A percentile compares a stretch with the other conserved stretches of the same genome.
These are phyloP conservation scores for Pomacea maculata DNA, from an alignment of 1,140 invertebrate genomes.

Conservation along the genomic window DNA sequence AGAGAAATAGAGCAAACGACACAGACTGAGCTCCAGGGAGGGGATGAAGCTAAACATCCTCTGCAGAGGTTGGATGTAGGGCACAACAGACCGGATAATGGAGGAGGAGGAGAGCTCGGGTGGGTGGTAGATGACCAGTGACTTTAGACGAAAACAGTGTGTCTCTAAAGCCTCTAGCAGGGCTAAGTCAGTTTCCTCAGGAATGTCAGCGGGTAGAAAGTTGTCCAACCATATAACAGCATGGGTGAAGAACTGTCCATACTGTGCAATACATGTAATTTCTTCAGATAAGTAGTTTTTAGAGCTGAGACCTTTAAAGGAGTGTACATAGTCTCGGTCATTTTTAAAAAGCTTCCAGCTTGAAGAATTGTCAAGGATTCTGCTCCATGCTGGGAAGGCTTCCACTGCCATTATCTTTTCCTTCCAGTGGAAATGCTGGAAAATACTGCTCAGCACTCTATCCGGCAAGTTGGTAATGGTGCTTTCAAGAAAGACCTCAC, in stretches of 20 bases:
- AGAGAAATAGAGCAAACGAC: slow-evolving; percentile 15
- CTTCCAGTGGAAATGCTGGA: slow-evolving; percentile 18
- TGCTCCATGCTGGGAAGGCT: slow-evolving; percentile 1
- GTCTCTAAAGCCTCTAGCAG: slow-evolving; percentile 8
- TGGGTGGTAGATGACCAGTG: slow-evolving; percentile 15
- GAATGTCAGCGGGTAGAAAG: slow-evolving; percentile 10
- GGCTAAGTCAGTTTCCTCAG: slow-evolving; percentile 14
- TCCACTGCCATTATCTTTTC: slow-evolving; percentile 14
- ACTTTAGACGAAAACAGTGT: slow-evolving; percentile 6
- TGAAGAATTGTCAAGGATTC: slow-evolving; percentile 3
- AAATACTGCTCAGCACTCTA: background rate
- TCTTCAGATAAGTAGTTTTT: slow-evolving; percentile 9
- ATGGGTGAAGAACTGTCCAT: slow-evolving; percentile 16
- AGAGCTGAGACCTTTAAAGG: background rate
- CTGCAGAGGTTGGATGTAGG: slow-evolving; percentile 13
- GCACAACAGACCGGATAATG: slow-evolving; percentile 11
- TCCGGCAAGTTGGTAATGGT: slow-evolving; percentile 1
- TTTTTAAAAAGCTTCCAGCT: slow-evolving; percentile 19
- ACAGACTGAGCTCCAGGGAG: background rate
- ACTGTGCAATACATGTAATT: slow-evolving; percentile 12
- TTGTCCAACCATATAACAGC: slow-evolving; percentile 17
- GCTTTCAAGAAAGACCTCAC: background rate
- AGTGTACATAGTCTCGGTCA: slow-evolving; percentile 10
- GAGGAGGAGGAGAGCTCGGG: slow-evolving; percentile 7
- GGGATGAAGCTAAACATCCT: no score